Base-by-base conservation (phyloP, 2,888 invertebrate genomes). In the Fabriciana adippe region DNA sequence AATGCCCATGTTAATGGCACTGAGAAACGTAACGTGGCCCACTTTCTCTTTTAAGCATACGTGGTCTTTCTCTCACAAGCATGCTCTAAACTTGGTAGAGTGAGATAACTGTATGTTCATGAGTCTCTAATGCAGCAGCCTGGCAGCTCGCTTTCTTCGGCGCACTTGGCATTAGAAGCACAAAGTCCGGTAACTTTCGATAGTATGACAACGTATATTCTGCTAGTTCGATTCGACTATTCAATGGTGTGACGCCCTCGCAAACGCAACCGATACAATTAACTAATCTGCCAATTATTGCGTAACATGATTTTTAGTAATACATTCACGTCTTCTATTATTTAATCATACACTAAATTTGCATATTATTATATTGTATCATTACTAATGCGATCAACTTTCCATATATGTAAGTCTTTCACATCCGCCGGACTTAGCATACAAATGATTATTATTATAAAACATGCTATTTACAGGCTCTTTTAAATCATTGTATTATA, bases 171-270 rank as follows among this genome's bases (percentile, higher is more conserved):
- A 89, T 88, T 90, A 89, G 86, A 84, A 81, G 85, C 85, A 86
- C 87, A 84, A 87, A 89, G 90, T 91, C 92, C 88, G 91, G 90
- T 89, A 92, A 92, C 92, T 92, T 92, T 92, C 92, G 90, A 88
- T 90, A 79, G 82, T 82, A 82, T 82, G 83, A 83, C 82, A 83
- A 84, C 83, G 82, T 80, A 77, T 81, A 82, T 79, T 83, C 83
- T 77, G 78, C 76, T 73, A 75, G 75, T 72, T 67, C 53, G 55
- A 55, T 61, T 55, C 48, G 50, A 55, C 66, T 68, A 55, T 64
- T 61, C 66, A 51, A 59, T 55, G 45, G 61, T 64, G 45, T 69
- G 53, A 70, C 72, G 79, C 78, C 75, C 31, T 35, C 31, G 50
- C 50, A 51, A 74, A 76, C 78, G 64, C 61, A 81, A 75, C 55